Conservation (phyloP, 2,113 vertebrate species). For the Chaenocephalus aceratus region DNA sequence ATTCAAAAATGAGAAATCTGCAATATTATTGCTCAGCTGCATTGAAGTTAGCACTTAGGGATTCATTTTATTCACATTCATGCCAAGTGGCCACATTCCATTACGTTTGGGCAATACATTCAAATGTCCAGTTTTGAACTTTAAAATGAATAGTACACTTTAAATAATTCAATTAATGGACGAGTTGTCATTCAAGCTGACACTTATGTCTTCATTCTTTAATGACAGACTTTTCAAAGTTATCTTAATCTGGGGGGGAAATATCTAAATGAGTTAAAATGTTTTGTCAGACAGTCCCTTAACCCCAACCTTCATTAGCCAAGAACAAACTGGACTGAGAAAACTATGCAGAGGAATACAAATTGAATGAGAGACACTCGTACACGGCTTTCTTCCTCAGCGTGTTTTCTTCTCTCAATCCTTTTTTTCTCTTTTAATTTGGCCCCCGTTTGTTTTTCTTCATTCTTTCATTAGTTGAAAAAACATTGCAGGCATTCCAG, state of each 20-base stretch:
- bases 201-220: background rate
- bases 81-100: background rate
- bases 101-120: too few relatives aligned
- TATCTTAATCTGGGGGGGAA: background rate
- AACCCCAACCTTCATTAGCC: constrained; percentile 36
- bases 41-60: background rate
- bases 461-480: constrained; percentile 80
- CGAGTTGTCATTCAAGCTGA: constrained; percentile 4
- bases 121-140: background rate
- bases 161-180: constrained; percentile 7
- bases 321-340: background rate
- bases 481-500: constrained; percentile 80
- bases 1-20: background rate
- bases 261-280: background rate
- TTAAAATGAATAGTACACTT: constrained; percentile 12
- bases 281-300: constrained; percentile 28
- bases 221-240: constrained; percentile 1
- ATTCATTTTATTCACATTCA: background rate
- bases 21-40: background rate
- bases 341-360: constrained; percentile 11
- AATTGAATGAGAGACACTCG: background rate
- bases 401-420: constrained; percentile 36
- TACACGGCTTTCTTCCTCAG: background rate
- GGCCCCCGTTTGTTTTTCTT: constrained; percentile 72
- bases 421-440: constrained; percentile 69